phyloP scores from a whole-genome alignment of 1,140 invertebrate species.

The Temnothorax curvispinosus region DNA sequence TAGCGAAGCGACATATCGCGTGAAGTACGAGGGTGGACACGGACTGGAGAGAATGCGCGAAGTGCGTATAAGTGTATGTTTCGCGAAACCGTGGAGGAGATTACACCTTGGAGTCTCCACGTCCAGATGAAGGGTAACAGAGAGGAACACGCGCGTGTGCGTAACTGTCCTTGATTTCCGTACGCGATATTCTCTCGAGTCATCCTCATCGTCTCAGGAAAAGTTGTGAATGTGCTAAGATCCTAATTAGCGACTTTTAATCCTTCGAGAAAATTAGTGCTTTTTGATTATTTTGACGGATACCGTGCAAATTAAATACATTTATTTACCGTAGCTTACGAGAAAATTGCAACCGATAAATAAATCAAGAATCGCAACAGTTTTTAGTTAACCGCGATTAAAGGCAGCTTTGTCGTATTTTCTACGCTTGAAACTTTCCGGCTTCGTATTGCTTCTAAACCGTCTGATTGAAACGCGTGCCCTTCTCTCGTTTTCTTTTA shows the following conservation, averaged over 20 bases:
- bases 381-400: not conserved
- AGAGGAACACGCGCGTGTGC: constrained; percentile 25
- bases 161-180: constrained; percentile 29
- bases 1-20: constrained; percentile 27
- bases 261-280: not conserved
- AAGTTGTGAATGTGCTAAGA: not conserved
- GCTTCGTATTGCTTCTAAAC: not conserved
- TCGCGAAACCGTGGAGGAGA: constrained; percentile 72
- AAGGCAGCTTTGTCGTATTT: not conserved
- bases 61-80: constrained; percentile 74
- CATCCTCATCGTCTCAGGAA: constrained; percentile 3
- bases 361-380: not conserved
- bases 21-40: constrained; percentile 39
- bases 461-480: not conserved
- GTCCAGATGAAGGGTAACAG: constrained; percentile 49
- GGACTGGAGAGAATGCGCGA: constrained; percentile 59
- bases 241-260: not conserved
- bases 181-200: constrained; percentile 46
- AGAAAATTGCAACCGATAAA: not conserved
- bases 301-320: not conserved
- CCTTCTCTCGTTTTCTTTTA: not conserved
- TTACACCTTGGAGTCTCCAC: constrained; percentile 70
- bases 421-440: not conserved
- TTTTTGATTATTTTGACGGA: not conserved
- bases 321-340: not conserved